A percentile compares a stretch with the other conserved stretches of the same genome.
These are phyloP conservation scores for Asteroscopus sphinx DNA, from an alignment of 2,888 invertebrate species.

Conservation along the genomic window DNA sequence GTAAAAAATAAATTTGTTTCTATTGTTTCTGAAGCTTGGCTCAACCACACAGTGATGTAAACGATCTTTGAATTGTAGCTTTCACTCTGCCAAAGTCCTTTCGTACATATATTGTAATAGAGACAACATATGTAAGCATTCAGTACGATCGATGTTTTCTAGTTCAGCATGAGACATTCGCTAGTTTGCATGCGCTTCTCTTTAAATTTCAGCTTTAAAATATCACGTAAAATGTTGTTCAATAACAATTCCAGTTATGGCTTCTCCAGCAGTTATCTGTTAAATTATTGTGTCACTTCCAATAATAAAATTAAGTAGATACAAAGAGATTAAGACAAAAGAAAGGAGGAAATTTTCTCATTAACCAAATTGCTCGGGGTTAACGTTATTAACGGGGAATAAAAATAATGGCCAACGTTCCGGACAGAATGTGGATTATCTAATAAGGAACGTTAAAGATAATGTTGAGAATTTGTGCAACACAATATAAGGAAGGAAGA, in stretches of 20 bases:
- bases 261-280: slow-evolving; percentile 34
- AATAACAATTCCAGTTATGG: slow-evolving; percentile 30
- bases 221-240: slow-evolving; percentile 8
- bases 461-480: slow-evolving; percentile 51
- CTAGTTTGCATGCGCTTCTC: too few relatives aligned
- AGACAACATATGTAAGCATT: slow-evolving; percentile 11
- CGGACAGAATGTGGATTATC: slow-evolving; percentile 59
- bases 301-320: slow-evolving; percentile 59
- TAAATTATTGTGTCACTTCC: slow-evolving; percentile 53
- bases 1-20: too few relatives aligned
- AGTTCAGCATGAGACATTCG: slow-evolving; percentile 33
- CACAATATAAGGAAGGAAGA: slow-evolving; percentile 46
- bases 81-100: too few relatives aligned
- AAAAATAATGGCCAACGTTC: slow-evolving; percentile 56
- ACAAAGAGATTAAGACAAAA: slow-evolving; percentile 52
- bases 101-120: not conserved
- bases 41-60: too few relatives aligned
- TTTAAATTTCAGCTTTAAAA: slow-evolving; percentile 13
- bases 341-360: slow-evolving; percentile 58
- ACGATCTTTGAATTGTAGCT: too few relatives aligned
- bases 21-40: too few relatives aligned
- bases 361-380: slow-evolving; percentile 56
- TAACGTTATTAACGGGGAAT: slow-evolving; percentile 59
- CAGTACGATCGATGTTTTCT: slow-evolving; percentile 33
- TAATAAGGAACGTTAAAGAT: slow-evolving; percentile 56